phyloP scores from a whole-genome alignment of 2,797 vertebrate genomes.

The Odontamblyopus rebecca region DNA sequence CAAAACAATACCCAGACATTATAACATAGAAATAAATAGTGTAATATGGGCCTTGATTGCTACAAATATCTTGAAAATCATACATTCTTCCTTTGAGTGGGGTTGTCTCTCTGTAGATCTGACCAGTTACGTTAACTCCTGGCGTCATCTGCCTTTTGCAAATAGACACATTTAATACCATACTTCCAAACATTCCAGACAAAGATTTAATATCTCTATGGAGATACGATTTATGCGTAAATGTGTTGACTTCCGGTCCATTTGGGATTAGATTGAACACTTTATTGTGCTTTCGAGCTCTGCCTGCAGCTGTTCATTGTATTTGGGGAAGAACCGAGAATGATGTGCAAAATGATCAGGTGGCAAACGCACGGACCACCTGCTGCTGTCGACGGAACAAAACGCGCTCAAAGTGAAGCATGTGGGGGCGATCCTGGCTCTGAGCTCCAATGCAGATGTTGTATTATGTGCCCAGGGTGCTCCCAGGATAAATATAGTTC shows the following conservation, averaged over 20 bases:
- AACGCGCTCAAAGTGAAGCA: not conserved
- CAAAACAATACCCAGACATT: not conserved
- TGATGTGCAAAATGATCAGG: conserved; percentile 7
- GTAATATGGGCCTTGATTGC: no score
- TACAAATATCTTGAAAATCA: no score
- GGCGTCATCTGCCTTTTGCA: no score
- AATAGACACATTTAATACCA: no score
- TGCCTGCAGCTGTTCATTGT: conserved; percentile 9
- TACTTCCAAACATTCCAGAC: no score
- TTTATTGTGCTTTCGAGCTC: not conserved
- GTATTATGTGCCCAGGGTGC: not conserved
- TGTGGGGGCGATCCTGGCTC: conserved; percentile 3
- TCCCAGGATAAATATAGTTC: not conserved
- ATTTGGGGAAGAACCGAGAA: not conserved
- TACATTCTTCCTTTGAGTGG: no score
- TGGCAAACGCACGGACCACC: conserved; percentile 5
- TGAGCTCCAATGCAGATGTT: not conserved
- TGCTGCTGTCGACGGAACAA: conserved; percentile 4
- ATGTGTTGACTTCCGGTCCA: not conserved
- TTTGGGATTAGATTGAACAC: not conserved
- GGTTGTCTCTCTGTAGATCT: no score
- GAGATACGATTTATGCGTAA: not conserved
- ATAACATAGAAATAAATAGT: no score
- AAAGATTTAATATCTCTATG: no score
- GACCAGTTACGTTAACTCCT: no score